Conservation (phyloP, 2,113 vertebrate species). For the Tychaedon coryphoeus region DNA sequence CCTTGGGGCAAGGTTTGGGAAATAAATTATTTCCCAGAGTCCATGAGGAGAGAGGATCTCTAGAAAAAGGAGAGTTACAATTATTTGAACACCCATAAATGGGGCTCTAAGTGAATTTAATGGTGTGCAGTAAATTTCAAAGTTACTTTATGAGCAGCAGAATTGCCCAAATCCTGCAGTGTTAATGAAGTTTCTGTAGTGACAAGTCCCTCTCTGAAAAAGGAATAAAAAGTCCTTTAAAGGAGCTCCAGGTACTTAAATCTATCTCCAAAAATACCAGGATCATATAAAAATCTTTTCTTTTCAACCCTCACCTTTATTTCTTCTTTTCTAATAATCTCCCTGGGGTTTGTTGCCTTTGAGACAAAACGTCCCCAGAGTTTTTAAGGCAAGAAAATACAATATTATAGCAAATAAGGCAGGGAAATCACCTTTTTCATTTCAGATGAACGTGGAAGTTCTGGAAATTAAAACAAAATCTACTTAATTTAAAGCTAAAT, state of each 20-base stretch:
- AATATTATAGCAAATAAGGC: not conserved
- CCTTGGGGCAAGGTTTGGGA: slow-evolving; percentile 32
- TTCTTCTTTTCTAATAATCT: not conserved
- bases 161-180: slow-evolving; percentile 46
- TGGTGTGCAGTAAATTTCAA: slow-evolving; percentile 39
- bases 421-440: not conserved
- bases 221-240: not conserved
- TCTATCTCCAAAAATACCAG: not conserved
- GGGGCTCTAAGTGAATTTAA: slow-evolving; percentile 54
- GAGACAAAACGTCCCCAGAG: too few relatives aligned
- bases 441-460: not conserved
- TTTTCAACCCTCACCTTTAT: not conserved
- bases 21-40: slow-evolving; percentile 1
- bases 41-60: not conserved
- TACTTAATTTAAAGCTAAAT: not conserved
- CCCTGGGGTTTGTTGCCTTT: not conserved
- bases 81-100: slow-evolving; percentile 64
- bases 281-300: not conserved
- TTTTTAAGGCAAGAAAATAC: not conserved
- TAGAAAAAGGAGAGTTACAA: slow-evolving; percentile 11
- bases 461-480: not conserved
- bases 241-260: not conserved
- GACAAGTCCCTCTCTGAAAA: too few relatives aligned
- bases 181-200: not conserved
- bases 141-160: slow-evolving; percentile 47